These are phyloP conservation scores for Zaprionus tsacasi DNA, from an alignment of 1,140 invertebrate species.

Conservation along the genomic window DNA sequence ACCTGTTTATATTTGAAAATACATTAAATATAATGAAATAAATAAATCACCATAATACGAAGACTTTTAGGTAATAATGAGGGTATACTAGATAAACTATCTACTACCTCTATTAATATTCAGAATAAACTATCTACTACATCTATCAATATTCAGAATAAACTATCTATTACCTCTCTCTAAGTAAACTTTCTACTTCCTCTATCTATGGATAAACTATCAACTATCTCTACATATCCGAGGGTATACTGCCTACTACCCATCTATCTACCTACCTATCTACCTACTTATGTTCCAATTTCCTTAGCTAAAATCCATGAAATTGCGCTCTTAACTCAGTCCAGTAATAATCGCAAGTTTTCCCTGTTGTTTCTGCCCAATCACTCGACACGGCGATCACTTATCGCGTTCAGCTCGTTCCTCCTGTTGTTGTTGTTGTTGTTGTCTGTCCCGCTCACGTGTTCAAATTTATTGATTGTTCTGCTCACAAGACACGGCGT, in stretches of 20 bases:
- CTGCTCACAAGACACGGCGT: slow-evolving; percentile 74
- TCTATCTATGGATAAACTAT: background rate
- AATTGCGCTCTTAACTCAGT: slow-evolving; percentile 14
- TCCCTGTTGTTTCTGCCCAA: slow-evolving; percentile 61
- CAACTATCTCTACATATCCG: background rate
- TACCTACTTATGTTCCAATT: background rate
- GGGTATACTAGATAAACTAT: too few relatives aligned
- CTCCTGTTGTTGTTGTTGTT: slow-evolving; percentile 43
- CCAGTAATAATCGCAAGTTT: slow-evolving; percentile 18
- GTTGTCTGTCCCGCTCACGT: slow-evolving; percentile 75
- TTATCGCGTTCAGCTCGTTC: slow-evolving; percentile 61
- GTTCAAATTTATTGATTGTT: slow-evolving; percentile 84
- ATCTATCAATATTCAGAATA: too few relatives aligned
- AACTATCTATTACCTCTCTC: background rate
- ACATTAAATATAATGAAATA: too few relatives aligned
- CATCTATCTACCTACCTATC: background rate
- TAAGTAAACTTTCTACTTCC: background rate
- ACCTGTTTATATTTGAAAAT: background rate
- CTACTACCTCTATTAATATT: too few relatives aligned
- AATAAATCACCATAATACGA: too few relatives aligned
- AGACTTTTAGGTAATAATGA: too few relatives aligned
- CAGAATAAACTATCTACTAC: too few relatives aligned
- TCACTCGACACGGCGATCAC: slow-evolving; percentile 78
- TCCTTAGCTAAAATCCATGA: slow-evolving; percentile 1
- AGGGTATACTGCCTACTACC: too few relatives aligned